A percentile compares a stretch with the other conserved stretches of the same genome.
Conservation (phyloP, 2,113 vertebrate genomes). For the Equus przewalskii region DNA sequence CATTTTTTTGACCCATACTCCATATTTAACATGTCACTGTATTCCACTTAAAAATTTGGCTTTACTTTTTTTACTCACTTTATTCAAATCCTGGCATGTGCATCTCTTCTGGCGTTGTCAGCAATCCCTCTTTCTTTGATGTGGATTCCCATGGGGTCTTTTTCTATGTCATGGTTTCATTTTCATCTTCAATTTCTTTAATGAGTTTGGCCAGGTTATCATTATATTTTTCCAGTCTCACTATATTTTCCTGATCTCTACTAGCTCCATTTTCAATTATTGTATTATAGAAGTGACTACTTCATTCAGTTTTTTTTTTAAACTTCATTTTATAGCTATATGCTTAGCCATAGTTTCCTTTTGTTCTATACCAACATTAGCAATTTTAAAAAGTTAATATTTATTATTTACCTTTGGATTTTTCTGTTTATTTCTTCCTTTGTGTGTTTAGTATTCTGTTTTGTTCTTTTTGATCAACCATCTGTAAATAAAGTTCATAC, state of each 20-base stretch:
- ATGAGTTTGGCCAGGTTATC: neutral
- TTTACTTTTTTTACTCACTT: neutral
- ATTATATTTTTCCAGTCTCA: neutral
- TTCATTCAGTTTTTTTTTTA: neutral
- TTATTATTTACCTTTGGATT: neutral
- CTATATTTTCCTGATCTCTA: neutral
- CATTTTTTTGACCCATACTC: neutral
- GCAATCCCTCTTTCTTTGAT: neutral
- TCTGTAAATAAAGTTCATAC: neutral
- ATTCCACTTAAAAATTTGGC: neutral
- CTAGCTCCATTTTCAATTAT: neutral
- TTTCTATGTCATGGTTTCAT: neutral
- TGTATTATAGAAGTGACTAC: neutral
- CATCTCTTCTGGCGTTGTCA: neutral
- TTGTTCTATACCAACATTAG: neutral
- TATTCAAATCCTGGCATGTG: neutral
- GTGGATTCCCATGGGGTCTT: neutral
- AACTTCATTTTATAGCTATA: neutral
- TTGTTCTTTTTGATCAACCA: neutral
- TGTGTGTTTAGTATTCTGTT: neutral
- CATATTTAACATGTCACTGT: neutral
- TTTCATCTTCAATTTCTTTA: conserved; percentile 12
- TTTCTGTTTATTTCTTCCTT: neutral
- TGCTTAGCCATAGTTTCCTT: neutral
- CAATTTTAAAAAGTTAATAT: conserved; percentile 30